phyloP scores from a whole-genome alignment of 2,797 vertebrate species.

The Lithobates pipiens region DNA sequence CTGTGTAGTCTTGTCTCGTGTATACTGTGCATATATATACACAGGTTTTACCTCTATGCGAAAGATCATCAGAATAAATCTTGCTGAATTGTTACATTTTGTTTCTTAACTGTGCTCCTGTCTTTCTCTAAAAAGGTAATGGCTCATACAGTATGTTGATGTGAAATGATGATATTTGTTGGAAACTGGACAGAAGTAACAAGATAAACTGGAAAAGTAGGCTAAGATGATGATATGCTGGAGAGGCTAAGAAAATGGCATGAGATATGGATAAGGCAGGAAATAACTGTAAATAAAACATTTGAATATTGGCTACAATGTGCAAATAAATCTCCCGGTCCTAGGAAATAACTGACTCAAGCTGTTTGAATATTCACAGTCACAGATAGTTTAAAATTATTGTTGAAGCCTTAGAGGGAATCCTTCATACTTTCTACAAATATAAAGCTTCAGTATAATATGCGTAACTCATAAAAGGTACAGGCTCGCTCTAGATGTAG shows the following conservation, averaged over 20 bases:
- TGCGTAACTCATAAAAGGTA: no score
- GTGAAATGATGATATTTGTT: conserved; percentile 30
- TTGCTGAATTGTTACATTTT: conserved; percentile 19
- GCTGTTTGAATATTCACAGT: not conserved
- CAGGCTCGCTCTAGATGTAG: no score
- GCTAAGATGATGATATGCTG: conserved; percentile 6
- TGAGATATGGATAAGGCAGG: conserved; percentile 17
- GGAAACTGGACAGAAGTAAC: conserved; percentile 30
- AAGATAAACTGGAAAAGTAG: conserved; percentile 32
- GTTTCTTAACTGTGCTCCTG: conserved; percentile 4
- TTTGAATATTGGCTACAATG: not conserved
- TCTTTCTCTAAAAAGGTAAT: conserved; percentile 42
- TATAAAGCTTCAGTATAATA: no score
- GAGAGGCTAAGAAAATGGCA: conserved; percentile 29
- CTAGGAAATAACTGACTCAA: not conserved
- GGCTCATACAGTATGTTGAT: conserved; percentile 31
- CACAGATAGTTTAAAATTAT: not conserved
- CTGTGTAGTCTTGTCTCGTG: no score
- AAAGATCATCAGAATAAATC: conserved; percentile 23
- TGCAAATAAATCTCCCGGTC: conserved; percentile 30
- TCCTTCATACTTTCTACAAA: no score
- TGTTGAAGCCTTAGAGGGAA: not conserved
- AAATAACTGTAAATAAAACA: conserved; percentile 33
- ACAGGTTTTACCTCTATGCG: not conserved
- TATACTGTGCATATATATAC: conserved; percentile 6